phyloP scores from a whole-genome alignment of 2,797 vertebrate species.

The Uromys caudimaculatus region DNA sequence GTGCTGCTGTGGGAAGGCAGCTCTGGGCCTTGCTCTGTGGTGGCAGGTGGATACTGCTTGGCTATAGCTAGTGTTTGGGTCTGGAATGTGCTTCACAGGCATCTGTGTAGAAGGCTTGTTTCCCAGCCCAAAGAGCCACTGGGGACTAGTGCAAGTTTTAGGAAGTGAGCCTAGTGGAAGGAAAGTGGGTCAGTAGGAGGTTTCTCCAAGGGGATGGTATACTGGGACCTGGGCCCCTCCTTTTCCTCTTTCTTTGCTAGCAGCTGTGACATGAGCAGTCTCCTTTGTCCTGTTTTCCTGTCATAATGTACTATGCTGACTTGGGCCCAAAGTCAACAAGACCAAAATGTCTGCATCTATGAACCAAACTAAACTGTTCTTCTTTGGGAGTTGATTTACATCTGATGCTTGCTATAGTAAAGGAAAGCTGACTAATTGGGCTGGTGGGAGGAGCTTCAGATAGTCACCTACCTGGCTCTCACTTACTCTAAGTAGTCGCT shows the following conservation, averaged over 20 bases:
- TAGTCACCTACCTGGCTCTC: background rate
- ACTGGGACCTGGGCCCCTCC: background rate
- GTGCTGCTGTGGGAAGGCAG: no score
- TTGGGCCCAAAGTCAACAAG: background rate
- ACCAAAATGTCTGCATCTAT: background rate
- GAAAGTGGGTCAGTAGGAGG: background rate
- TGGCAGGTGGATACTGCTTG: no score
- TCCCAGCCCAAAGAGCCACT: background rate
- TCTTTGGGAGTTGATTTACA: background rate
- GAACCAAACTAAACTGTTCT: background rate
- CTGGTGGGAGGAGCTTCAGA: background rate
- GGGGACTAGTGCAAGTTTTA: background rate
- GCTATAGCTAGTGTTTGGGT: background rate
- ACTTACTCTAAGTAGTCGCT: background rate
- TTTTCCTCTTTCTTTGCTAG: background rate
- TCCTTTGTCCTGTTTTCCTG: background rate
- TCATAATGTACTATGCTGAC: background rate
- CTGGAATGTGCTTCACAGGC: background rate
- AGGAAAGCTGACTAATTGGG: background rate
- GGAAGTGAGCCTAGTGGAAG: background rate
- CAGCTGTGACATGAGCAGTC: background rate
- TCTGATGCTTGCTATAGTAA: background rate
- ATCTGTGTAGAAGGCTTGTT: background rate
- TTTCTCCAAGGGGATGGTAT: background rate
- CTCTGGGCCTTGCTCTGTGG: background rate